A percentile compares a stretch with the other conserved stretches of the same genome.
Evolutionary conservation across 2,113 vertebrate species (phyloP).

Genomic region (Atlantisia rogersi): DNA sequence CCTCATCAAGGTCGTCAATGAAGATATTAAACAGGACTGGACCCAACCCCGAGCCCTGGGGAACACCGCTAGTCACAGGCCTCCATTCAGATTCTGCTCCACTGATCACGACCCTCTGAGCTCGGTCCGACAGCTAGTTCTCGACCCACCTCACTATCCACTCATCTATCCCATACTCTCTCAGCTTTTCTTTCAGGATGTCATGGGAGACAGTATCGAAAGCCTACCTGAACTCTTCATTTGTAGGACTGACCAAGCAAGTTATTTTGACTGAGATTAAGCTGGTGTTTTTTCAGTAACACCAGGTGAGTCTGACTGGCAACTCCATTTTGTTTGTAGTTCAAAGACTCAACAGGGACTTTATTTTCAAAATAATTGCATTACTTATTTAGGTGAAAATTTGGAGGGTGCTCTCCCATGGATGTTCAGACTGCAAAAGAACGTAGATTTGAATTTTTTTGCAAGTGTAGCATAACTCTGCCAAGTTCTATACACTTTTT

Average conservation of each 20-base stretch:
- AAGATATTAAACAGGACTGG: too few relatives aligned
- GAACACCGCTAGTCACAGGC: too few relatives aligned
- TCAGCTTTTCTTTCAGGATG: too few relatives aligned
- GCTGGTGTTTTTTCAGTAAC: not conserved
- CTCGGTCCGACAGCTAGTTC: too few relatives aligned
- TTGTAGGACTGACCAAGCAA: not conserved
- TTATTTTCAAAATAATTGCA: slow-evolving; percentile 9
- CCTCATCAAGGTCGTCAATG: too few relatives aligned
- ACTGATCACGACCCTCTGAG: too few relatives aligned
- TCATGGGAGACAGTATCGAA: too few relatives aligned
- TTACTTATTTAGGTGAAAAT: not conserved
- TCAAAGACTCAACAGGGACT: not conserved
- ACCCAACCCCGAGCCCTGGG: too few relatives aligned
- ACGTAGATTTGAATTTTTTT: not conserved
- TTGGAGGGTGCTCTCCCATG: not conserved
- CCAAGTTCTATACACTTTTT: not conserved
- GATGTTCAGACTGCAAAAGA: not conserved
- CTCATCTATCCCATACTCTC: too few relatives aligned
- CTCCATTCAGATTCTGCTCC: too few relatives aligned
- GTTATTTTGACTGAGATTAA: not conserved
- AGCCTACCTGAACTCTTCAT: not conserved
- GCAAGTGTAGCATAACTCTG: not conserved
- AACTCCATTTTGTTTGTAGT: not conserved
- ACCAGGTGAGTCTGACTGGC: not conserved
- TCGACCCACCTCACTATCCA: too few relatives aligned